A percentile compares a stretch with the other conserved stretches of the same genome.
phyloP scores from a whole-genome alignment of 2,797 vertebrate species.

The Denticeps clupeoides region DNA sequence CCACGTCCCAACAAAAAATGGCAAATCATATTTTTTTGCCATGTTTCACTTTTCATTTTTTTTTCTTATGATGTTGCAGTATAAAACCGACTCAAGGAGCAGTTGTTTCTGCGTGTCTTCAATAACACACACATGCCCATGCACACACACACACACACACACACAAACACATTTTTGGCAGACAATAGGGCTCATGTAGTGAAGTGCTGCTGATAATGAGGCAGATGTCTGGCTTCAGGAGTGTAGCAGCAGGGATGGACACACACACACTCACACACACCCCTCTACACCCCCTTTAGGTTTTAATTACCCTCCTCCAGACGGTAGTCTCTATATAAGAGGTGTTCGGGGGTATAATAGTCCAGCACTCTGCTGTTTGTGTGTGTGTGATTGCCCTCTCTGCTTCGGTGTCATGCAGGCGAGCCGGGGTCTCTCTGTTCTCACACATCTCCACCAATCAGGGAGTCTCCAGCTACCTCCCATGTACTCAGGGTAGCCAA shows the following conservation, averaged over 20 bases:
- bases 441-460: constrained; percentile 67
- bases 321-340: constrained; percentile 17
- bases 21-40: no score
- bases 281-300: constrained; percentile 25
- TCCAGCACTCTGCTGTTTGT: constrained; percentile 4
- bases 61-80: no score
- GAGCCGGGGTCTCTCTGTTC: constrained; percentile 78
- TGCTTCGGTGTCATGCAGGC: constrained; percentile 64
- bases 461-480: constrained; percentile 42
- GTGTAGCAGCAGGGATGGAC: constrained; percentile 40
- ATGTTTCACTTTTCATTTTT: no score
- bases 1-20: no score
- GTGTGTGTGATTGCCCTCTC: constrained; percentile 52
- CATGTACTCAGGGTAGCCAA: constrained; percentile 38
- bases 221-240: constrained; percentile 67
- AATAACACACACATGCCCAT: constrained; percentile 12
- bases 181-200: constrained; percentile 59
- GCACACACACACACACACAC: constrained; percentile 8
- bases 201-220: constrained; percentile 64
- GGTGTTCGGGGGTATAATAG: constrained; percentile 17
- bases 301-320: constrained; percentile 38
- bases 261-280: constrained; percentile 12
- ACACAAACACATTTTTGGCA: constrained; percentile 6
- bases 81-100: background rate
- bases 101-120: background rate